Conservation (phyloP, 2,888 invertebrate species). For the Sepioteuthis lessoniana region DNA sequence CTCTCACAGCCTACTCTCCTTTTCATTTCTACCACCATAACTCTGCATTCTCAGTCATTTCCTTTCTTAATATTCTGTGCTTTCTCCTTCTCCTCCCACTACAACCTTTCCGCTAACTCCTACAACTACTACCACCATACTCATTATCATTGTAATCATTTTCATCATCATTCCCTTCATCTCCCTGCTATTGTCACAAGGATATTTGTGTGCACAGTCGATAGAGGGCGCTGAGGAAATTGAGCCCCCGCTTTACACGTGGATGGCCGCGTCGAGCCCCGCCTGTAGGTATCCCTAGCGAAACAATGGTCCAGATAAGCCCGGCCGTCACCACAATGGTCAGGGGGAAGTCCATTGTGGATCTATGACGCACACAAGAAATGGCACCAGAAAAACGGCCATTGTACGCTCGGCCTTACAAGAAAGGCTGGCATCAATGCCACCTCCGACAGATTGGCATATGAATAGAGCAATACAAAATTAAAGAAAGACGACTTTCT, state of each 20-base stretch:
- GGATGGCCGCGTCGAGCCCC: not conserved
- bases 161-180: not conserved
- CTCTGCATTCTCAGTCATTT: not conserved
- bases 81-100: not conserved
- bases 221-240: not conserved
- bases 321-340: conserved; percentile 33
- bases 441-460: conserved; percentile 33
- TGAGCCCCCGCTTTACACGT: not conserved
- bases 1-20: not conserved
- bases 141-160: not conserved
- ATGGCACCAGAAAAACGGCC: conserved; percentile 33
- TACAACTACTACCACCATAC: too few species aligned
- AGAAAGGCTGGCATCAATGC: not conserved
- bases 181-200: not conserved
- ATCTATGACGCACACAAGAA: conserved; percentile 1
- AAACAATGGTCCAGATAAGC: conserved; percentile 11
- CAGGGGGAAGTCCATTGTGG: conserved; percentile 14
- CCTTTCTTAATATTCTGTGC: not conserved
- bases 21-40: not conserved
- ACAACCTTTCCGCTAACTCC: not conserved
- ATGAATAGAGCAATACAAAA: conserved; percentile 20
- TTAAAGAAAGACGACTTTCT: conserved; percentile 2
- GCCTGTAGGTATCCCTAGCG: conserved; percentile 33
- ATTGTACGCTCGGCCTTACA: conserved; percentile 18
- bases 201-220: conserved; percentile 21